A percentile compares a stretch with the other conserved stretches of the same genome.
Conservation (phyloP, 35 echinoderm and acorn worm species). For the Anneissia japonica region DNA sequence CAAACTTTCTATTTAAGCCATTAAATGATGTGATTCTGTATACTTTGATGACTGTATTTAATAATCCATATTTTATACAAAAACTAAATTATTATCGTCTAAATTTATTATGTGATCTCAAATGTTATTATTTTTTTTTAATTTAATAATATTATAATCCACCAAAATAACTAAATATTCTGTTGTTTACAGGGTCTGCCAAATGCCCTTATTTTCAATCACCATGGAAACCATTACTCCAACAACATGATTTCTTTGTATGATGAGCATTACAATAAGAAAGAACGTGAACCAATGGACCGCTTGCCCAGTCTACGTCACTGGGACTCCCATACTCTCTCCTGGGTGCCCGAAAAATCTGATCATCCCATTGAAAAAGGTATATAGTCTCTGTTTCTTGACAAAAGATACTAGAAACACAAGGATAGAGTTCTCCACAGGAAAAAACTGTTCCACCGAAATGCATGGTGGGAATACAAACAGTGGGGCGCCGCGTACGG, state of each 20-base stretch:
- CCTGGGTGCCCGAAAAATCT: constrained; percentile 87
- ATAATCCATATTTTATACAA: background rate
- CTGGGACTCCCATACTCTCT: constrained; percentile 83
- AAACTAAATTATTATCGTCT: background rate
- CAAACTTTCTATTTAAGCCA: too few species aligned
- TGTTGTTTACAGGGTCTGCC: constrained; percentile 56
- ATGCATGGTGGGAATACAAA: too few species aligned
- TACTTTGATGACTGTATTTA: too few species aligned
- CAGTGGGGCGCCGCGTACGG: too few species aligned
- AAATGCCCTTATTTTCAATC: constrained; percentile 63
- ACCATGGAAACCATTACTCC: constrained; percentile 75
- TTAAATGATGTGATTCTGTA: too few species aligned
- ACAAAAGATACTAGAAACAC: background rate
- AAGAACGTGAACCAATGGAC: constrained; percentile 41
- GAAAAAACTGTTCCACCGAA: too few species aligned
- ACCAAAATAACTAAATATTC: background rate
- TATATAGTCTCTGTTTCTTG: background rate
- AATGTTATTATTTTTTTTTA: background rate
- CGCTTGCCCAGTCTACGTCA: constrained; percentile 57
- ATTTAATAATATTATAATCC: background rate
- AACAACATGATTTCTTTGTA: constrained; percentile 97
- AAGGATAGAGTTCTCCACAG: too few species aligned
- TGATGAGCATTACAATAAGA: constrained; percentile 90
- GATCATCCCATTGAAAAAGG: constrained; percentile 90
- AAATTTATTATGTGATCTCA: background rate